Percentiles rank a stretch among this genome's conserved stretches.
Evolutionary conservation across 2,888 invertebrate species (phyloP).

Genomic region (Campoplex nolae): DNA sequence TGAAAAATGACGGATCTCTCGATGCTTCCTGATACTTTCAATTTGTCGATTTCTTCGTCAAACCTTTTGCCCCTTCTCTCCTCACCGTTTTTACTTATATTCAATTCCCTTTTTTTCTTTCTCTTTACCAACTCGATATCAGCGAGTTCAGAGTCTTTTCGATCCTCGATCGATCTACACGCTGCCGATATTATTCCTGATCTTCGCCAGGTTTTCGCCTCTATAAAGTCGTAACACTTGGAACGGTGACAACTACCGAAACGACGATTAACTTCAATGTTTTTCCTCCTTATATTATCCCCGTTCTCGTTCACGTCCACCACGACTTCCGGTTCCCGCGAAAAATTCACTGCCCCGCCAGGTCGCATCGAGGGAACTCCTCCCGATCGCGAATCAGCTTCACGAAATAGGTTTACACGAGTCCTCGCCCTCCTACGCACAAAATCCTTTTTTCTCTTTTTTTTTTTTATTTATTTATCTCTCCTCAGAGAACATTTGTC

Average conservation of each 20-base stretch:
- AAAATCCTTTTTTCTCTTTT: not conserved
- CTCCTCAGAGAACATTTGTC: not conserved
- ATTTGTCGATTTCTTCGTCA: not conserved
- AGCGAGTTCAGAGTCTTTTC: not conserved
- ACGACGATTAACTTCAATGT: conserved; percentile 25
- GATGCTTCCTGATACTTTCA: not conserved
- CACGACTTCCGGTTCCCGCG: conserved; percentile 63
- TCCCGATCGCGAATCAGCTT: conserved; percentile 56
- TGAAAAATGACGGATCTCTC: not conserved
- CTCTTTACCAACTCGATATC: not conserved
- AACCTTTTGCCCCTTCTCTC: not conserved
- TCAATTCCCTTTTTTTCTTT: not conserved
- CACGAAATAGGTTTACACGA: conserved; percentile 16
- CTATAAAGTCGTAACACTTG: conserved; percentile 66
- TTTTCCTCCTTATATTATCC: conserved; percentile 50
- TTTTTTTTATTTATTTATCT: not conserved
- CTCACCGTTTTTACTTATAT: not conserved
- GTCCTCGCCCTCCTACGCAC: not conserved
- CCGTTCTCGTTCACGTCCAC: conserved; percentile 39
- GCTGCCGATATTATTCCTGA: conserved; percentile 2
- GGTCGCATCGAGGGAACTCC: conserved; percentile 65
- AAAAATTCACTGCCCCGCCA: conserved; percentile 63
- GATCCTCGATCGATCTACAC: conserved; percentile 7
- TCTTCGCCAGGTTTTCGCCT: conserved; percentile 64
- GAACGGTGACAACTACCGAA: conserved; percentile 48